Base-by-base conservation (phyloP, 2,797 vertebrate genomes). In the Vespertilio murinus region DNA sequence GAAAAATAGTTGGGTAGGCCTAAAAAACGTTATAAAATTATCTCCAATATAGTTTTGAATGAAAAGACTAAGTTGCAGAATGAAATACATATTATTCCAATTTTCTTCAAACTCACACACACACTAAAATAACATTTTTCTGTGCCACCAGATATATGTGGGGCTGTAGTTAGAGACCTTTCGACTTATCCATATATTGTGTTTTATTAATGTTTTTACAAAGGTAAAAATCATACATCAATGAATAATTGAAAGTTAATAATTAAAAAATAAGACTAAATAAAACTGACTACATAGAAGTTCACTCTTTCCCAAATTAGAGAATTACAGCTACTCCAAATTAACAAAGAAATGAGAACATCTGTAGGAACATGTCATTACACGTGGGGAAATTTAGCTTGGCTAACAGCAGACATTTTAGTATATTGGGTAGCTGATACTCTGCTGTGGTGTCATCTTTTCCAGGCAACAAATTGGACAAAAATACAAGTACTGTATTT, bases 241-340 rank as follows among this genome's bases (percentile, higher is more conserved):
- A 65, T 73, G 3, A 64, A 61, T 91, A 61, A 70, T 81, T 82
- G 42, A 94, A 86, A n/a, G 33, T 87, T 42, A 69, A 87, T 73
- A 65, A 80, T 81, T 22, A 74, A 73, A 82, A 86, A 17, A 56
- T 71, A 67, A 13, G 40, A 14, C 30, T 59, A 75, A 52, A 9
- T 42, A 42, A n/a, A n/a, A n/a, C n/a, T n/a, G n/a, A n/a, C n/a
- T n/a, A n/a, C n/a, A n/a, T n/a, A n/a, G n/a, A n/a, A 10, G 17
- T 59, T 77, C 42, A 71, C 20, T 92, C 10, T 67, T 94, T 84
- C 25, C n/a, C 6, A 87, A 45, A 78, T 35, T 67, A 56, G 69
- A 75, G 74, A 71, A 73, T 90, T 90, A 61, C 30, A 61, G 14
- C 11, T 73, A 52, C 25, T n/a, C 30, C 11, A 94, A 42, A 83